Conservation (phyloP, 2,888 invertebrate genomes). For the Machimus rusticus region DNA sequence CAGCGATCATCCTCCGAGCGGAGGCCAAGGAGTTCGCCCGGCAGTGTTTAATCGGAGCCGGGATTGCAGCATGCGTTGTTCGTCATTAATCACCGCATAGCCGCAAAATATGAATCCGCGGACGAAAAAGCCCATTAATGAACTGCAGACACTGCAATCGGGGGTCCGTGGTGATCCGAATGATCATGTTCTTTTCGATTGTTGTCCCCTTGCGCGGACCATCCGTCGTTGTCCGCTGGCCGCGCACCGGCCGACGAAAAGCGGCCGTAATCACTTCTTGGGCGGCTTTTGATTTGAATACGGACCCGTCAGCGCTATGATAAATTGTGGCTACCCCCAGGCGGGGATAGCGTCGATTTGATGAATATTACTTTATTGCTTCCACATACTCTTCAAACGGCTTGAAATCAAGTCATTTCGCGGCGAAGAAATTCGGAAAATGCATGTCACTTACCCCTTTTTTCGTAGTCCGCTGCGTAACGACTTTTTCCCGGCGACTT, state of each 20-base stretch:
- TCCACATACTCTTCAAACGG: background rate
- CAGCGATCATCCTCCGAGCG: background rate
- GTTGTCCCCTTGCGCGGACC: background rate
- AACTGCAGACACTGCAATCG: slow-evolving; percentile 1
- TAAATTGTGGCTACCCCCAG: slow-evolving; percentile 20
- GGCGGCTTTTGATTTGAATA: slow-evolving; percentile 34
- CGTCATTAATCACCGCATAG: slow-evolving; percentile 11
- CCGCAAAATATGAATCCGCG: slow-evolving; percentile 4
- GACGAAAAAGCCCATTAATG: slow-evolving; percentile 14
- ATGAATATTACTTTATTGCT: slow-evolving; percentile 4
- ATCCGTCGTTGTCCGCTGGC: background rate
- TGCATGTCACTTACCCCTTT: background rate
- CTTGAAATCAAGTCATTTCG: background rate
- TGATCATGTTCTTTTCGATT: slow-evolving; percentile 32
- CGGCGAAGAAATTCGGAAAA: slow-evolving; percentile 17
- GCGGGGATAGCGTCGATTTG: slow-evolving; percentile 2
- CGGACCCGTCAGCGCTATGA: slow-evolving; percentile 18
- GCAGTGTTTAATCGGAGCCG: background rate
- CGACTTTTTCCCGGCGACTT: background rate
- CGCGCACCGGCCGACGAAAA: background rate
- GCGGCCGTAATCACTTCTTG: slow-evolving; percentile 27
- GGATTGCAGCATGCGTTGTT: background rate
- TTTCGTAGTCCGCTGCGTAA: background rate
- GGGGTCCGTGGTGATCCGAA: slow-evolving; percentile 3
- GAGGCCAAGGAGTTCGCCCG: background rate